phyloP scores from a whole-genome alignment of 1,140 invertebrate species.

The Lepidurus packardi region DNA sequence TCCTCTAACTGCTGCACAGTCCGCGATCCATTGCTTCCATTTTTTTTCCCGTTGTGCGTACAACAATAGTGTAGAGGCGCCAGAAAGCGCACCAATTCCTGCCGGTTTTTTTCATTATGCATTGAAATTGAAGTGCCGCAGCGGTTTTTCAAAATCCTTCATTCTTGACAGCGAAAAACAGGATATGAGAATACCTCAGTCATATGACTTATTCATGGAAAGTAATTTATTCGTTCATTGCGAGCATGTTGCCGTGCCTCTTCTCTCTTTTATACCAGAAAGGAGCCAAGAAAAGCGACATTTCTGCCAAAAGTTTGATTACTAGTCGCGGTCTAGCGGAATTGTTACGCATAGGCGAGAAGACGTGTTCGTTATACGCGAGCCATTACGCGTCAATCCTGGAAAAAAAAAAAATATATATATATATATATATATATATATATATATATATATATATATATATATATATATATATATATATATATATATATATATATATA shows the following conservation, averaged over 20 bases:
- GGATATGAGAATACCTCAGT: background rate
- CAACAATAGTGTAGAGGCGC: too few species aligned
- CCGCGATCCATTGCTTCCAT: background rate
- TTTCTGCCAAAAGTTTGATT: too few species aligned
- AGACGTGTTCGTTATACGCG: too few species aligned
- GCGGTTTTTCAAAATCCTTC: background rate
- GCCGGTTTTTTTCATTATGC: background rate
- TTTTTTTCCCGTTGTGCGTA: background rate
- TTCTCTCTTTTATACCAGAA: background rate
- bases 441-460: too few species aligned
- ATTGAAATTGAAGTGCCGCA: background rate
- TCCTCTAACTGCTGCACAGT: background rate
- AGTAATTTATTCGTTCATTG: background rate
- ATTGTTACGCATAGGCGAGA: too few species aligned
- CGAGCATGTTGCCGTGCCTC: background rate
- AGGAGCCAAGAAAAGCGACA: too few species aligned
- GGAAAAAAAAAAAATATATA: too few species aligned
- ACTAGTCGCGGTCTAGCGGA: too few species aligned
- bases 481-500: too few species aligned
- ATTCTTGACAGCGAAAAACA: background rate
- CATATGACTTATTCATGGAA: background rate
- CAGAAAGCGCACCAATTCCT: background rate
- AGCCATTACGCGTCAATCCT: too few species aligned
- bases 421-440: too few species aligned
- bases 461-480: too few species aligned